Conservation (phyloP, 1,140 invertebrate species). For the Caenorhabditis elegans region DNA sequence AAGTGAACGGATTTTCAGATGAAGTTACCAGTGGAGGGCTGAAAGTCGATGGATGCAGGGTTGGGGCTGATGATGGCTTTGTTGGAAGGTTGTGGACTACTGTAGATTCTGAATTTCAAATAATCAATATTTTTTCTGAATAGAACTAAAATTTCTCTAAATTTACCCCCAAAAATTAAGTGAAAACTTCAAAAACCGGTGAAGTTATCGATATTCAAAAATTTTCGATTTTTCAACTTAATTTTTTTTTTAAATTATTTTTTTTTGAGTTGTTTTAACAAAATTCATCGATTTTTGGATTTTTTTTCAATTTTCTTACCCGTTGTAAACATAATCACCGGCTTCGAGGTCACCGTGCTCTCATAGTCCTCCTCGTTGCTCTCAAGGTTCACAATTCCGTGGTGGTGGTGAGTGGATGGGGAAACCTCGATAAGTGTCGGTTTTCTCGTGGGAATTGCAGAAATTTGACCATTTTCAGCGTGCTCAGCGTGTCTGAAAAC, state of each 20-base stretch:
- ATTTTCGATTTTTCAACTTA: too few species aligned
- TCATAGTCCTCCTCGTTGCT: not conserved
- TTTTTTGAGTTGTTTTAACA: too few species aligned
- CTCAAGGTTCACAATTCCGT: not conserved
- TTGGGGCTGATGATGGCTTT: not conserved
- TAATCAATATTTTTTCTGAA: too few species aligned
- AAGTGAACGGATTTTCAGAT: not conserved
- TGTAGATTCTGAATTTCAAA: too few species aligned
- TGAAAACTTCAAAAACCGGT: too few species aligned
- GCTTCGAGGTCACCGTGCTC: not conserved
- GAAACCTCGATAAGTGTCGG: not conserved
- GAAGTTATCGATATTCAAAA: too few species aligned
- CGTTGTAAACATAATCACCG: not conserved
- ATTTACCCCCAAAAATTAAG: too few species aligned
- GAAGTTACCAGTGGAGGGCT: not conserved
- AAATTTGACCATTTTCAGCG: not conserved
- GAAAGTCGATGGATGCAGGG: not conserved
- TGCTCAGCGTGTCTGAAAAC: too few species aligned
- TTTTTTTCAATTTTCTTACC: not conserved
- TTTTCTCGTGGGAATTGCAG: not conserved
- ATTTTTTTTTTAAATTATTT: too few species aligned
- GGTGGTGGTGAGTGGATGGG: not conserved
- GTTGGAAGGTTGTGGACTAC: not conserved
- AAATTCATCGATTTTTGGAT: not conserved
- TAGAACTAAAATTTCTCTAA: too few species aligned